A percentile compares a stretch with the other conserved stretches of the same genome.
These are phyloP conservation scores for Oceanites oceanicus DNA, from an alignment of 2,113 vertebrate genomes.

Conservation along the genomic window DNA sequence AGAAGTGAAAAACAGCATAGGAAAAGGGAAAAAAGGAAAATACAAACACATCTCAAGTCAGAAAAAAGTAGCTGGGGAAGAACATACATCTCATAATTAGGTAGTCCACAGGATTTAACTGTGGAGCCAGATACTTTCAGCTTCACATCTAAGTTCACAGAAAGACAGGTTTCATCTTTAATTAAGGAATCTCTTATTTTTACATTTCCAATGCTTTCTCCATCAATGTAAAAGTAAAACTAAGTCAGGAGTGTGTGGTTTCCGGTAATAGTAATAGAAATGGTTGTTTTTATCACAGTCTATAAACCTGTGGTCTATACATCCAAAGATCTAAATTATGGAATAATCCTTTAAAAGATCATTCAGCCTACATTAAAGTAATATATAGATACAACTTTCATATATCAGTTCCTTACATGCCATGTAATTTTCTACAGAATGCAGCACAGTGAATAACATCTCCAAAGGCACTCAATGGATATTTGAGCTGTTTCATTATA, in stretches of 20 bases:
- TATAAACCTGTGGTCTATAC: not conserved
- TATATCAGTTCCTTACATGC: not conserved
- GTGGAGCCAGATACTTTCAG: not conserved
- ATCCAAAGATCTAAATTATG: not conserved
- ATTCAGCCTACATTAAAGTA: not conserved
- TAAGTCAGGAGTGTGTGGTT: not conserved
- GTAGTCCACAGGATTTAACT: not conserved
- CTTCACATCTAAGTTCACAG: not conserved
- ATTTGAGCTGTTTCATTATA: not conserved
- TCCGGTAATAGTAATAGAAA: not conserved
- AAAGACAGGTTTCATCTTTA: not conserved
- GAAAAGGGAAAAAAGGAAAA: not conserved
- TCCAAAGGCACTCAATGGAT: not conserved
- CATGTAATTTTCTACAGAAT: not conserved
- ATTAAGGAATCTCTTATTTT: not conserved
- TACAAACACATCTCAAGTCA: not conserved
- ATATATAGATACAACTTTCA: not conserved
- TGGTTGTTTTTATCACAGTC: fast-evolving
- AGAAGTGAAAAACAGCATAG: not conserved
- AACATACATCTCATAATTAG: not conserved
- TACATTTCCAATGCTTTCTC: not conserved
- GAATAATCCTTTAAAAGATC: not conserved
- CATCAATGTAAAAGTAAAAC: not conserved
- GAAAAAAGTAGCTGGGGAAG: not conserved
- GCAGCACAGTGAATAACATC: not conserved